Base-by-base conservation (phyloP, 2,797 vertebrate species). In the Tokudaia muenninki region DNA sequence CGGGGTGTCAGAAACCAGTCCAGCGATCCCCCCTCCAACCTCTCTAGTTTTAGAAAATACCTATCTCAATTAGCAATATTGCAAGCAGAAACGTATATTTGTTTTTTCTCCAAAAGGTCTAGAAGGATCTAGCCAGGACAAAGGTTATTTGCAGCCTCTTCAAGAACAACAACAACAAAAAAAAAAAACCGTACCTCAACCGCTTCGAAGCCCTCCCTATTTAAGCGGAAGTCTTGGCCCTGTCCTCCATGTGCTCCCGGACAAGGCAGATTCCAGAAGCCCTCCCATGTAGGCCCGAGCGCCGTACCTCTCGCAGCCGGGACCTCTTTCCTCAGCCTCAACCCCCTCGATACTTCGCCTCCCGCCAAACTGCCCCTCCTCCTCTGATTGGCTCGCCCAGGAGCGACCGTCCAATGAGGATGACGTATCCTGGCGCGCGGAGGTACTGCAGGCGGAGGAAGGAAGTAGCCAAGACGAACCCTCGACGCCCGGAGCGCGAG, bases 321-420 rank as follows among this genome's bases (percentile, higher is more conserved):
- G 50, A 55, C n/a, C 3, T 37, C 93, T 80, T 41, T 5, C 52
- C 77, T 11, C 17, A 2, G 63, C 75, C 21, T 44, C 90, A 52
- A 94, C 50, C 31, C 94, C 87, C 96, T 95, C 65, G 84, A 87
- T 82, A 93, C 72, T 70, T 47, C 16, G 78, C n/a, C 88, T 97
- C 97, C 97, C 92, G 95, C 97, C 89, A 80, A 96, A 94, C 78
- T 3, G 16, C 57, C 13, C 31, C 75, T 44, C 44, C 2, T 26
- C 55, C 90, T 96, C 81, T 93, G 95, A 98, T 98, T 98, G 97
- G 97, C 29, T 90, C 37, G 31, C 63, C 31, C 24, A 0, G 52
- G 19, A 47, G 41, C 22, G 52, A 16, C 47, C 7, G 67, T 88
- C 97, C 98, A 98, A 97, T 98, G 80, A 90, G 87, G 78, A 93